Evolutionary conservation across 2,888 invertebrate species (phyloP), one percentile per base, ranked within the genome.

Genomic region (Timema cristinae): DNA sequence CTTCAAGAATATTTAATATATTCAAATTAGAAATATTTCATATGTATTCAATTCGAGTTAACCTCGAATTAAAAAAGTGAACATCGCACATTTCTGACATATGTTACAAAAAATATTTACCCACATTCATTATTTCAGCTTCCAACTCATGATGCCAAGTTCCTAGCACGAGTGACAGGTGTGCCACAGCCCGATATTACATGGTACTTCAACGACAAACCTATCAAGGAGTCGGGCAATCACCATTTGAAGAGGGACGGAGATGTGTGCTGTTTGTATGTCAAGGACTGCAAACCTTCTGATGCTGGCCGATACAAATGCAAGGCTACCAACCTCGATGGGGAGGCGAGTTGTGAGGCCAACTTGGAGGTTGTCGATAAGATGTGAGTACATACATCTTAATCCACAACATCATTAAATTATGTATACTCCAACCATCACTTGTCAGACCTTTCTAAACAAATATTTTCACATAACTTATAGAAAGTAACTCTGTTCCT

Each of bases 171-270:
- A 4, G 89, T 95, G 0, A 87, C 86, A 69, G 95, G 95, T 9
- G 87, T 94, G 6, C 95, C 95, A 0, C 85, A 87, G 66, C 97
- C 97, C 0, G 93, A 94, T 10, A 86, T 97, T 32, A 84, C 88
- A 0, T 98, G 97, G 97, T 92, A 89, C 83, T 92, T 91, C 83
- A 89, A 95, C 82, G 94, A 92, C 8, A 85, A 88, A 72, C 90
- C 89, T 0, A 86, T 97, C 16, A 82, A 83, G 0, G 87, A 89
- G 75, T 84, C 86, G 4, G 88, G 90, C 69, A 94, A 93, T 80
- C 94, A 91, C 81, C 87, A 87, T 75, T 85, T 94, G 66, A 87
- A 88, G 79, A 84, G 91, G 0, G 94, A 95, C 78, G 94, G 94
- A 0, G 94, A 94, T 79, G 87, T 89, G 13, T 90, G 90, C 79